Conservation (phyloP, 92 coral and sea anemone genomes). For the Muricea muricata region DNA sequence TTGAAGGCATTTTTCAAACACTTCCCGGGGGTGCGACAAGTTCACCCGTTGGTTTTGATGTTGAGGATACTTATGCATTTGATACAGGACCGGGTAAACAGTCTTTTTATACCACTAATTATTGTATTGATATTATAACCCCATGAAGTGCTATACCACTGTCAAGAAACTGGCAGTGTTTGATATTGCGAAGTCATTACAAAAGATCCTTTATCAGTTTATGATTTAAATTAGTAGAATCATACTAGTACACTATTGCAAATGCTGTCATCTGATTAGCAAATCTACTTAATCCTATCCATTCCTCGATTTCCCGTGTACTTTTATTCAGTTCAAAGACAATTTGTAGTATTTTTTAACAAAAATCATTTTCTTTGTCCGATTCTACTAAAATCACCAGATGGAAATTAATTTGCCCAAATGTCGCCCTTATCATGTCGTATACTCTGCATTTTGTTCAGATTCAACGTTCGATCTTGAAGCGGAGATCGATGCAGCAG, state of each 20-base stretch:
- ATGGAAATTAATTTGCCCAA: no score
- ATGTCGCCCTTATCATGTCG: neutral
- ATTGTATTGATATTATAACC: neutral
- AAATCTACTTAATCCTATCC: no score
- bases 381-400: no score
- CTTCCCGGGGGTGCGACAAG: constrained; percentile 92
- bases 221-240: no score
- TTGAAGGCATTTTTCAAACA: constrained; percentile 94
- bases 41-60: constrained; percentile 80
- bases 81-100: constrained; percentile 82
- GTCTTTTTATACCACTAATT: neutral
- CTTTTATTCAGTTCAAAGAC: no score
- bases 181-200: no score
- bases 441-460: neutral
- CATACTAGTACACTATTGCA: no score
- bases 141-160: neutral
- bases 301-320: no score
- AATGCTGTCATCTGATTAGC: no score
- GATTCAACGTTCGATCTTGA: constrained; percentile 90
- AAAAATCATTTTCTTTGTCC: no score
- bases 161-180: neutral
- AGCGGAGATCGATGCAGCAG: constrained; percentile 84
- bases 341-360: no score
- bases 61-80: constrained; percentile 49
- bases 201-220: no score